Evolutionary conservation across 1,140 invertebrate genomes (phyloP), one percentile per base, ranked within the genome.

Genomic region (Anastrepha obliqua): DNA sequence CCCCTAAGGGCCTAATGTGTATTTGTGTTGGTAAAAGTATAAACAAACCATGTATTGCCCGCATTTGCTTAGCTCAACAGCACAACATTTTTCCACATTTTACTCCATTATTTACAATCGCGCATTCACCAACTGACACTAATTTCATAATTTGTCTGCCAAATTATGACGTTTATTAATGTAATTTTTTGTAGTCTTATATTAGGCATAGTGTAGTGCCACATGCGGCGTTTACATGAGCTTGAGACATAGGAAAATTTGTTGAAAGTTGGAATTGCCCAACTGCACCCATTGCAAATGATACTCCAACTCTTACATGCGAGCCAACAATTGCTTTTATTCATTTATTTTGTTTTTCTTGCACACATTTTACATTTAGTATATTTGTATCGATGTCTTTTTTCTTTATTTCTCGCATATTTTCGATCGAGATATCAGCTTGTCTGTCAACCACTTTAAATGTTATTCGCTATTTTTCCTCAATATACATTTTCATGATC

Each of bases 401-500:
- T 55, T 55, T 55, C 51, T 55, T 8, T 55, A 55, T 55, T 29
- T 29, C 51, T 8, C n/a, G n/a, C 17, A 5, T 81, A 3, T 55
- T 81, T 55, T 13, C 8, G n/a, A 81, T 81, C 74, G 42, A 81
- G 74, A 55, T 81, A 81, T 42, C 47, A 81, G n/a, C 74, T 81
- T 81, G 74, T 81, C 47, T 81, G 74, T 81, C 74, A 81, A 81
- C 74, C 42, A 81, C 44, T 81, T 81, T n/a, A 81, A 81, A 81
- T 81, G 74, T 42, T 55, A 7, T 55, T 55, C 51, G n/a, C 74
- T 81, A 5, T 3, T 81, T 81, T 81, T 81, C 74, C 74, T 81
- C 74, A 81, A 58, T 81, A 81, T 81, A 55, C n/a, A 29, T 81
- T 81, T 81, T 81, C 74, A 81, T 55, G 74, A 81, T 81, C 74